phyloP scores from a whole-genome alignment of 2,797 vertebrate genomes.

The Siniperca undulata region DNA sequence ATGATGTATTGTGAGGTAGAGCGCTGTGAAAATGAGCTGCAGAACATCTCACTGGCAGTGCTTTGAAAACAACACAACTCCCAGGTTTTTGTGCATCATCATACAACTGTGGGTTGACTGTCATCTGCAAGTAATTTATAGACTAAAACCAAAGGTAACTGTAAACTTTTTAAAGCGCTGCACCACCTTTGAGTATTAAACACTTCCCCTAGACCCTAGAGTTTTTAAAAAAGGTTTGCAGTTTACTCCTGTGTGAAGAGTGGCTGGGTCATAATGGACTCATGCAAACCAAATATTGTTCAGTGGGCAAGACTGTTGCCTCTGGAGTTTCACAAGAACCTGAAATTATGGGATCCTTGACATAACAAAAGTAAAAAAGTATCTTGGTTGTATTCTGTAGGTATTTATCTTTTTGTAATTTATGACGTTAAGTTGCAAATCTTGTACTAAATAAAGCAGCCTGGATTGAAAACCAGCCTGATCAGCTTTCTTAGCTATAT shows the following conservation, averaged over 20 bases:
- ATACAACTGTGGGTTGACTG: neutral
- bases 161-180: neutral
- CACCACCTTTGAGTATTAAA: neutral
- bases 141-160: neutral
- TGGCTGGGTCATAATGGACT: neutral
- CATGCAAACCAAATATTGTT: neutral
- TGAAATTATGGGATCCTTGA: neutral
- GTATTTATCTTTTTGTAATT: neutral
- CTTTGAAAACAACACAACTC: constrained; percentile 12
- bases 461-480: neutral
- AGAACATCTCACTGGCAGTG: constrained; percentile 13
- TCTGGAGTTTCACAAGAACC: neutral
- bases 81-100: neutral
- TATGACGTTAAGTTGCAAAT: neutral
- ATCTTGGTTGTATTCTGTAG: neutral
- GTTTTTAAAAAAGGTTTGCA: neutral
- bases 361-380: neutral
- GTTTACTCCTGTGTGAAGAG: neutral
- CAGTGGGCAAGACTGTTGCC: neutral
- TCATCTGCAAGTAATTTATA: neutral
- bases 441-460: neutral
- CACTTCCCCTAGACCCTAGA: neutral
- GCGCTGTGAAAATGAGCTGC: constrained; percentile 34
- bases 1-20: constrained; percentile 34
- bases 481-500: neutral